Evolutionary conservation across 2,113 vertebrate genomes (phyloP), one percentile per base, ranked within the genome.

Genomic region (Petroica traversi): DNA sequence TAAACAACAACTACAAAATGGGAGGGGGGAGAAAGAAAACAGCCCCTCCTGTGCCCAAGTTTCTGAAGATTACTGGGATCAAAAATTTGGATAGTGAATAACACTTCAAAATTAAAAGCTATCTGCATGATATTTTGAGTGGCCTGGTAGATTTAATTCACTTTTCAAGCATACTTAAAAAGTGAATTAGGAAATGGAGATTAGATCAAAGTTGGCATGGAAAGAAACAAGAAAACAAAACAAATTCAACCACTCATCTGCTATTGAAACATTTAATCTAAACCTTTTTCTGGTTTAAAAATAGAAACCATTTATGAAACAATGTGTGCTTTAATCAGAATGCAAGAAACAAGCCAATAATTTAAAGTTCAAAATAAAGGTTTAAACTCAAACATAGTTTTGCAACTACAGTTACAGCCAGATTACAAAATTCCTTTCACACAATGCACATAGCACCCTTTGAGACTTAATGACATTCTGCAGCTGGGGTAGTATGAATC

Each of bases 381-480:
- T 94, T 90, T 87, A 91, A 97, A 92, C 81, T 95, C 92, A 94
- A 95, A 71, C 77, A 84, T 51, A 85, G 74, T 97, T 97, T 97
- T 95, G 93, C 92, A 97, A 96, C 89, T 93, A 75, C 87, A 94
- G 94, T 95, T 96, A 95, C 62, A 96, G 80, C 61, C 88, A 91
- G 87, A 97, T 96, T 97, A 95, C 95, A 97, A 95, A 96, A 97
- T 95, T 97, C 96, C 87, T 96, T 96, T 97, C 97, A 95, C 95
- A 97, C 93, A 96, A 95, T 86, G 80, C 89, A 94, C 94, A 94
- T 96, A 96, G 89, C 95, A 96, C 96, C 95, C 95, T 97, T 97
- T 97, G 95, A 97, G 97, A 97, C 81, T 95, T 97, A 97, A 97
- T 97, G 97, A 96, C 96, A 97, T 97, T 96, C 95, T 95, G 94